These are phyloP conservation scores for Argentina silus DNA, from an alignment of 2,797 vertebrate genomes.

Conservation along the genomic window DNA sequence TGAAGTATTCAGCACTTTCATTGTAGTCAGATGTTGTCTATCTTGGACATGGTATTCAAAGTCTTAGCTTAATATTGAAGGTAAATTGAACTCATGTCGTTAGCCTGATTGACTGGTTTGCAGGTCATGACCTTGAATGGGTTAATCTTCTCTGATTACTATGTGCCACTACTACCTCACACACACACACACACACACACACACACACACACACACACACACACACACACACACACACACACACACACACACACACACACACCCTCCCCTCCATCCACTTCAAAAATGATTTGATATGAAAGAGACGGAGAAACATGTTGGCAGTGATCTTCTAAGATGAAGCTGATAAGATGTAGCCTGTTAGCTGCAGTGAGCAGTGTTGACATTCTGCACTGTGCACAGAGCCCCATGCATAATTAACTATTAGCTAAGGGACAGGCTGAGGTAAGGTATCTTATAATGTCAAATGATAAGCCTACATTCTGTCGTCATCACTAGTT, in stretches of 20 bases:
- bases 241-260: neutral
- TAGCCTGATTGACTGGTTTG: too few relatives aligned
- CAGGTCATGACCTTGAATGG: too few relatives aligned
- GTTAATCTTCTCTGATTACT: too few relatives aligned
- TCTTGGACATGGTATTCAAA: too few relatives aligned
- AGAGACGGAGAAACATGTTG: neutral
- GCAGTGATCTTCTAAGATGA: neutral
- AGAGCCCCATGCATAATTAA: slow-evolving; percentile 40
- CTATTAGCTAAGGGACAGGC: neutral
- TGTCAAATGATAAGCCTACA: too few relatives aligned
- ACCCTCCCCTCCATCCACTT: neutral
- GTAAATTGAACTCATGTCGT: too few relatives aligned
- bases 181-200: too few relatives aligned
- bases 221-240: neutral
- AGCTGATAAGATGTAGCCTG: neutral
- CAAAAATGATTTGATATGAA: neutral
- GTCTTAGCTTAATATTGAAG: too few relatives aligned
- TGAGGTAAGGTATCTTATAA: neutral
- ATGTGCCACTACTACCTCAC: too few relatives aligned
- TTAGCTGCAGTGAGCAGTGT: neutral
- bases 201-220: too few relatives aligned
- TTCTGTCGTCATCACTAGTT: neutral
- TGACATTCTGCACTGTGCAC: slow-evolving; percentile 12
- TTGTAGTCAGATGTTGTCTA: too few relatives aligned
- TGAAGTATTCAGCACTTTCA: too few relatives aligned